Evolutionary conservation across 92 coral and sea anemone species (phyloP).

Genomic region (Porites rus): DNA sequence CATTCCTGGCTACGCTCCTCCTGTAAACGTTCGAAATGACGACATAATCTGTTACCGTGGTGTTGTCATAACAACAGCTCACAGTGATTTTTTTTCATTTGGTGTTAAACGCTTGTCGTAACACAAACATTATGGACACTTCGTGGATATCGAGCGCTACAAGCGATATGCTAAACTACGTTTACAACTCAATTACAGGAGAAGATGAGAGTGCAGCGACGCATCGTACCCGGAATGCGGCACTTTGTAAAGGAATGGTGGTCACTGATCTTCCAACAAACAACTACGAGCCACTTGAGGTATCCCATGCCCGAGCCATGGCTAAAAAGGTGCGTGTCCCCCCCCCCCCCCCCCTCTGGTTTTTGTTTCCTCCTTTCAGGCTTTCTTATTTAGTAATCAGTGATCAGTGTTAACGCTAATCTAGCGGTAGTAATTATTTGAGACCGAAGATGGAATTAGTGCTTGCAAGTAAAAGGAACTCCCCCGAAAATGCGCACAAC

Average conservation of each 20-base stretch:
- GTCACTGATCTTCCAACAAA: conserved; percentile 31
- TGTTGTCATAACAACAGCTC: not conserved
- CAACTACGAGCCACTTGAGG: conserved; percentile 34
- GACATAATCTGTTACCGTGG: conserved; percentile 16
- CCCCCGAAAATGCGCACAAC: too few species aligned
- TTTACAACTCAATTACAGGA: conserved; percentile 6
- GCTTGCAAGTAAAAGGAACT: too few species aligned
- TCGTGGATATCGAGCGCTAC: conserved; percentile 31
- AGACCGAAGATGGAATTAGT: too few species aligned
- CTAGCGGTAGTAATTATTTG: too few species aligned
- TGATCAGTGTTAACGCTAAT: too few species aligned
- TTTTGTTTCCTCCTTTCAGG: not conserved
- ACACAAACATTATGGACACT: conserved; percentile 6
- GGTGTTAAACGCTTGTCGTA: conserved; percentile 13
- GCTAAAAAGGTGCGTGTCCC: conserved; percentile 7
- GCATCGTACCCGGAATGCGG: not conserved
- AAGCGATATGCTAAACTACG: conserved; percentile 17
- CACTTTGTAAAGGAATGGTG: conserved; percentile 23
- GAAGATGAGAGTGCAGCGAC: conserved; percentile 1
- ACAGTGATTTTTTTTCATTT: not conserved
- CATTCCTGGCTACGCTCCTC: conserved; percentile 13
- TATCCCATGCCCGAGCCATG: not conserved
- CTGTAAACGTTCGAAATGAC: not conserved
- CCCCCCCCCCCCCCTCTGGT: not conserved
- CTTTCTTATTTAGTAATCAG: too few species aligned